Evolutionary conservation across 2,888 invertebrate species (phyloP).

Genomic region (Cerastoderma edule): DNA sequence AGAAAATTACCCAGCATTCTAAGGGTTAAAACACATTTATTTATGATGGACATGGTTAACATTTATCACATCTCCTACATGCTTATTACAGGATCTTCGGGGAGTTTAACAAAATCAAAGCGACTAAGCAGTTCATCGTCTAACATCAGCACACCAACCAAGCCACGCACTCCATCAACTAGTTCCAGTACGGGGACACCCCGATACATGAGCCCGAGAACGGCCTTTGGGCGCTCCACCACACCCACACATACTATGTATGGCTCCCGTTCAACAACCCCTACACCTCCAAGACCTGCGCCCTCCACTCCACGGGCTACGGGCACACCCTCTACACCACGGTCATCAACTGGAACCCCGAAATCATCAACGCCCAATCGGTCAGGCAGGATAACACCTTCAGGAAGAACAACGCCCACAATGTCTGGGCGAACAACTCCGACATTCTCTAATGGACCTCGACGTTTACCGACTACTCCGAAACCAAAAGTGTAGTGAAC

Average conservation of each 20-base stretch:
- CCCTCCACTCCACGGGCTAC: constrained; percentile 53
- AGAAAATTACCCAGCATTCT: too few species aligned
- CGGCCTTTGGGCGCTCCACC: constrained; percentile 60
- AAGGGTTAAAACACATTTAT: too few species aligned
- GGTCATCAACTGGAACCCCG: constrained; percentile 61
- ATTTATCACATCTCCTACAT: too few species aligned
- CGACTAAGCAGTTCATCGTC: constrained; percentile 76
- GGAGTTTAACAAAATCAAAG: constrained; percentile 73
- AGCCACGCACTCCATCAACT: constrained; percentile 60
- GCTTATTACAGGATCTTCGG: constrained; percentile 73
- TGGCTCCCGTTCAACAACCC: constrained; percentile 71
- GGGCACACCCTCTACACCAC: not conserved
- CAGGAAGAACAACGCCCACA: constrained; percentile 63
- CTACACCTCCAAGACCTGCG: constrained; percentile 68
- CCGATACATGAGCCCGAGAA: constrained; percentile 54
- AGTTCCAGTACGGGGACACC: constrained; percentile 52
- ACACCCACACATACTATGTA: constrained; percentile 63
- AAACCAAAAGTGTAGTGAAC: constrained; percentile 55
- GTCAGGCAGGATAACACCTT: constrained; percentile 64
- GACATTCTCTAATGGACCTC: constrained; percentile 64
- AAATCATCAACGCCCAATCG: constrained; percentile 70
- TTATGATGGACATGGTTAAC: too few species aligned
- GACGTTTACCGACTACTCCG: constrained; percentile 70
- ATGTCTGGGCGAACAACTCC: constrained; percentile 64
- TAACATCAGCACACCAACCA: constrained; percentile 67